These are phyloP conservation scores for Malthinus flaveolus DNA, from an alignment of 2,888 invertebrate genomes.

Conservation along the genomic window DNA sequence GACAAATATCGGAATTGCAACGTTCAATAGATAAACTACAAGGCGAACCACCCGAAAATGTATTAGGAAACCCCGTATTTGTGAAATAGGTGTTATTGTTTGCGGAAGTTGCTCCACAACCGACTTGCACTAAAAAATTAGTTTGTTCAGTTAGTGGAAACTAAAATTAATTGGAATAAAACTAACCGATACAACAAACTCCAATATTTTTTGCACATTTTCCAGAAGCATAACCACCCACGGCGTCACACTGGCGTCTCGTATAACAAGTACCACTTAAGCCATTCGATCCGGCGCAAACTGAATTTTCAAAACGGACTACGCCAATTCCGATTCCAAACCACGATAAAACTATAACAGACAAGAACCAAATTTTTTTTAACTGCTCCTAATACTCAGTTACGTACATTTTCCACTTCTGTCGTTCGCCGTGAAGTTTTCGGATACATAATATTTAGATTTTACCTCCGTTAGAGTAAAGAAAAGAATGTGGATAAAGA, in stretches of 20 bases:
- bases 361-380: no score
- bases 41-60: slow-evolving; percentile 68
- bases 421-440: no score
- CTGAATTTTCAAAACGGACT: slow-evolving; percentile 75
- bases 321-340: slow-evolving; percentile 55
- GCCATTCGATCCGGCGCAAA: slow-evolving; percentile 67
- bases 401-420: no score
- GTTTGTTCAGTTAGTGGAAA: no score
- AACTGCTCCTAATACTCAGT: no score
- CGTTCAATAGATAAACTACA: slow-evolving; percentile 74
- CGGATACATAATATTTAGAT: no score
- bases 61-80: slow-evolving; percentile 74
- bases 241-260: slow-evolving; percentile 71
- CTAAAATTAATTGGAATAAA: background rate
- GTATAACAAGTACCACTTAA: slow-evolving; percentile 78
- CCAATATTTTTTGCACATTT: slow-evolving; percentile 74
- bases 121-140: slow-evolving; percentile 65
- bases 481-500: no score
- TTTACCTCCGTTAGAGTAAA: no score
- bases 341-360: slow-evolving; percentile 20
- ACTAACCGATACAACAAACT: slow-evolving; percentile 77
- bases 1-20: slow-evolving; percentile 69
- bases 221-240: slow-evolving; percentile 73
- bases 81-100: slow-evolving; percentile 85
- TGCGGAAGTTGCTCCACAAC: slow-evolving; percentile 71